Base-by-base conservation (phyloP, 2,888 invertebrate genomes). In the Lydus trimaculatus region DNA sequence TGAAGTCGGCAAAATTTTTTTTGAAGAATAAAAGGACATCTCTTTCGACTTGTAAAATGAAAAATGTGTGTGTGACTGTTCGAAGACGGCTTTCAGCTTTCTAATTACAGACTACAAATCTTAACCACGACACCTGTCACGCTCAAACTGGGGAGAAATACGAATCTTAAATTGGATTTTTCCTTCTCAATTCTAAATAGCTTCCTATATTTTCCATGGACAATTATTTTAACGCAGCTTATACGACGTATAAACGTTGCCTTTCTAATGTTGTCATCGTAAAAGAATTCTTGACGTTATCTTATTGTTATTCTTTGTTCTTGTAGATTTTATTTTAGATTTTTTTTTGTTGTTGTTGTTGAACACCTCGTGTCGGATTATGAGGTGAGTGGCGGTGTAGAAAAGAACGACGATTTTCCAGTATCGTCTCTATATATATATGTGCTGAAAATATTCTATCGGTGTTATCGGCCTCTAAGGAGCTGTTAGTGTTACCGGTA, bases 61-160 rank as follows among this genome's bases (percentile, higher is more conserved):
- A 79, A 81, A 81, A 79, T 81, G 80, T 79, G 80, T 78, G 74
- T 80, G 79, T 80, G 80, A 79, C 79, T 79, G 78, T 77, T 79
- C 78, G 77, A 78, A 76, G 79, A 77, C 81, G 80, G 80, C 81
- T 82, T 81, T 82, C 83, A 80, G 80, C 81, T 83, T 84, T 83
- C 83, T 84, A 84, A 84, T 84, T 84, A 84, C 83, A 76, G 80
- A 79, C 82, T 81, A 84, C 84, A 84, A 84, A 84, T 84, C 84
- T 84, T 83, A 81, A 80, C 79, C 77, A 78, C 79, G 82, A 81
- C 82, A 82, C 82, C 83, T 82, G 82, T 83, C 82, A 83, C 78
- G 73, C 72, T 78, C 79, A 79, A 78, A 74, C 75, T 71, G 75
- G 74, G 77, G 77, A 77, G 76, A 79, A 79, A 78, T 76, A 80